These are phyloP conservation scores for Poeciliopsis infans DNA, from an alignment of 2,797 vertebrate genomes.

Conservation along the genomic window DNA sequence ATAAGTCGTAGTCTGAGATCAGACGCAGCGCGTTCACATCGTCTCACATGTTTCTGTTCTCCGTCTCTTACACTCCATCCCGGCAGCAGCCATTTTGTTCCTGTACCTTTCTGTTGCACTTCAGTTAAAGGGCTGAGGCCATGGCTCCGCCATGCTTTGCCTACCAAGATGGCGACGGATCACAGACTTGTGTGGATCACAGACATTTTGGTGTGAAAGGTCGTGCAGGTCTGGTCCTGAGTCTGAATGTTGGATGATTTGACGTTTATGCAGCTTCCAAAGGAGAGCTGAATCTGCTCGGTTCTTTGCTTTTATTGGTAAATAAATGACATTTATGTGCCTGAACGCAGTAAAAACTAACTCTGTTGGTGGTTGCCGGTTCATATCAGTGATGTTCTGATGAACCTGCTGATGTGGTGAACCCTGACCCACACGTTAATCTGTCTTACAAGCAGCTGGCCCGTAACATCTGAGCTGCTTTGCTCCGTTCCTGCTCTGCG, in stretches of 20 bases:
- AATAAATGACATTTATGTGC: neutral
- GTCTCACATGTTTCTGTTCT: no score
- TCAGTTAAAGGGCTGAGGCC: no score
- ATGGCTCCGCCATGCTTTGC: no score
- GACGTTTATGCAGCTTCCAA: neutral
- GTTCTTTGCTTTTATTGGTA: neutral
- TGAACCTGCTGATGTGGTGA: constrained; percentile 3
- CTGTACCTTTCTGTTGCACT: no score
- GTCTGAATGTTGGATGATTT: neutral
- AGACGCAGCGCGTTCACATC: no score
- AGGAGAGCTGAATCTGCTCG: neutral
- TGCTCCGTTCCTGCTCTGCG: constrained; percentile 23
- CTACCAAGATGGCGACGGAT: no score
- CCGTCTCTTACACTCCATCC: no score
- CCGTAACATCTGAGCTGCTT: constrained; percentile 34
- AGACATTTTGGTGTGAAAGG: neutral
- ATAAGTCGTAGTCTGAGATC: no score
- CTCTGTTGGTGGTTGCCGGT: constrained; percentile 1
- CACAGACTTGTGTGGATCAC: neutral
- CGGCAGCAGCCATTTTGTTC: no score
- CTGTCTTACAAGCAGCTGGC: constrained; percentile 35
- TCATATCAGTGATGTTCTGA: neutral
- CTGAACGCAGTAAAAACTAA: neutral
- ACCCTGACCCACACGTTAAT: neutral
- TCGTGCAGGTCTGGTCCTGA: neutral